Base-by-base conservation (phyloP, 2,888 invertebrate species). In the Orchesella flavescens region DNA sequence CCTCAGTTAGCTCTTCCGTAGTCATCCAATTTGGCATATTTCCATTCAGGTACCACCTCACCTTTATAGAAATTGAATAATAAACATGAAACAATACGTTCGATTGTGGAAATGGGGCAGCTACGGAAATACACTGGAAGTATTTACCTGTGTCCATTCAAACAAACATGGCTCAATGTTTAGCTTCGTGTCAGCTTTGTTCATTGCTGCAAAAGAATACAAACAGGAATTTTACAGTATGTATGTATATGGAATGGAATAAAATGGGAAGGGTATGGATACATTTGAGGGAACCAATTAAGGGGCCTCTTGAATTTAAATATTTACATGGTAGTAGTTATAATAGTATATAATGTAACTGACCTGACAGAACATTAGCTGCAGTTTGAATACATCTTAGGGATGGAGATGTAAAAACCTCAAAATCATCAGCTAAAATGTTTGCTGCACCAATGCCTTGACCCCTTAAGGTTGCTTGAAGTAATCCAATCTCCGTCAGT, bases 351-450 rank as follows among this genome's bases (percentile, higher is more conserved):
- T 93, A 68, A 34, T 4, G 2, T 34, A 34, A 4, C 2, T 94
- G 12, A 92, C 92, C 92, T 89, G 90, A 90, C 24, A 92, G 89
- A 46, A 92, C 89, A 78, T 90, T 90, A 17, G 90, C 89, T 43
- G 92, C 91, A 12, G 98, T 98, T 91, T 98, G 96, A 53, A 98
- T 93, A 91, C 97, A 97, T 78, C 98, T 93, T 86, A 96, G 93
- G 21, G 98, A 95, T 0, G 97, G 95, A 0, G 98, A 98, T 43
- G 95, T 94, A 90, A 94, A 97, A 23, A 96, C 95, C 89, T 95
- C 93, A 78, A 93, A 85, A 15, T 82, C 84, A 44, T 84, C 83
- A 53, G 57, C 53, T 0, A 86, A 53, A 12, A 78, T 66, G 7
- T 69, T 69, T 69, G 75, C 93, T 77, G 94, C 93, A 84, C 93